phyloP scores from a whole-genome alignment of 2,113 vertebrate species.

The Bucco capensis region DNA sequence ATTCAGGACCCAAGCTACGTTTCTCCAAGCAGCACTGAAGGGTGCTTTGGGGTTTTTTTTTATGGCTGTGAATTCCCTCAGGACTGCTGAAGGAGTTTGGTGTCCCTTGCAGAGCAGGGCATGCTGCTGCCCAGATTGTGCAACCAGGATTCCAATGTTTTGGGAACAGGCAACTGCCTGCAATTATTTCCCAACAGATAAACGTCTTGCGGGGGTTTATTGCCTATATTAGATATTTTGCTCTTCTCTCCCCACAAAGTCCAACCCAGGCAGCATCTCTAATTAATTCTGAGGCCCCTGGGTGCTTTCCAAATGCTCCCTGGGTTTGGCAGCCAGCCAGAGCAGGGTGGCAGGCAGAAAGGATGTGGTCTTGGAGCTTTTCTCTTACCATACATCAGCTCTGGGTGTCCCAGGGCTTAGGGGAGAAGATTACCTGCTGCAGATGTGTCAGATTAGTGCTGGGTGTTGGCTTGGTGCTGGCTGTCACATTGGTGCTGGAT shows the following conservation, averaged over 20 bases:
- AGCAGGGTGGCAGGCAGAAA: background rate
- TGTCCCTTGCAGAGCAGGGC: background rate
- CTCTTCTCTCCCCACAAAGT: background rate
- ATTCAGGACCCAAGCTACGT: background rate
- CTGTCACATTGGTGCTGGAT: background rate
- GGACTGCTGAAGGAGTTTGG: background rate
- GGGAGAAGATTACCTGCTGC: background rate
- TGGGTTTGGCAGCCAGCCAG: background rate
- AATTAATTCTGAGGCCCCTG: background rate
- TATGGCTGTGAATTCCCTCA: background rate
- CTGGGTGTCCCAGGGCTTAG: background rate
- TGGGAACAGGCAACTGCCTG: slow-evolving; percentile 58
- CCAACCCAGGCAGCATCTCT: background rate
- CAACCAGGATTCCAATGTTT: slow-evolving; percentile 27
- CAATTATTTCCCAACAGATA: slow-evolving; percentile 56
- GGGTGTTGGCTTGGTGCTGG: background rate
- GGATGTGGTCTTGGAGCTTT: fast-evolving
- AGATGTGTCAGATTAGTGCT: background rate
- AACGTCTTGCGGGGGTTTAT: background rate
- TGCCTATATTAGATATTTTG: background rate
- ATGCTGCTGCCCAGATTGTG: slow-evolving; percentile 34
- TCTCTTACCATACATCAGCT: background rate
- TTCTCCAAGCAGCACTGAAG: background rate
- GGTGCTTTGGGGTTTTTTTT: background rate
- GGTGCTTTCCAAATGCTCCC: background rate